phyloP scores from a whole-genome alignment of 2,888 invertebrate species.

The Tetheella fluctuosa region DNA sequence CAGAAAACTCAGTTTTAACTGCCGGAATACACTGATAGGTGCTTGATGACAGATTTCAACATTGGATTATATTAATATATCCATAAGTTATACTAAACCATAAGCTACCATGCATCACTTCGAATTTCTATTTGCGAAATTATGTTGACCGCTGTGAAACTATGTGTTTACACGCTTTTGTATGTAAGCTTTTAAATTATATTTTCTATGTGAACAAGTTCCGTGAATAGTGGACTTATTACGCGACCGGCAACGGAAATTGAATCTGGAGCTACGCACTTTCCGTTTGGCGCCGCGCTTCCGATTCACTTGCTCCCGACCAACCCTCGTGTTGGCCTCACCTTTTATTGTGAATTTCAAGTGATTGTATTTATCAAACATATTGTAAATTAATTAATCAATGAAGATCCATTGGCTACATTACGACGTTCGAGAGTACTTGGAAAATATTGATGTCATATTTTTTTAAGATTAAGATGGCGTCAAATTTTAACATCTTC shows the following conservation, averaged over 20 bases:
- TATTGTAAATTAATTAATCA: background rate
- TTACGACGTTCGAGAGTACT: too few species aligned
- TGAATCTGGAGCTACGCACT: constrained; percentile 81
- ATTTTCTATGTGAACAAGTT: constrained; percentile 54
- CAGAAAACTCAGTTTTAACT: too few species aligned
- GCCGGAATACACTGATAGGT: too few species aligned
- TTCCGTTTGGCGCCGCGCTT: constrained; percentile 70
- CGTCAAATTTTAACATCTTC: too few species aligned
- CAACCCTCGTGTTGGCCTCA: constrained; percentile 50
- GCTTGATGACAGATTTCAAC: too few species aligned
- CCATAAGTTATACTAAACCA: too few species aligned
- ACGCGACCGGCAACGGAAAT: constrained; percentile 77
- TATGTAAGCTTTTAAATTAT: constrained; percentile 30
- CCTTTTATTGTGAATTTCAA: constrained; percentile 55
- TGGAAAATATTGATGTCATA: too few species aligned
- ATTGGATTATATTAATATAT: too few species aligned
- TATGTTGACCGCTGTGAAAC: background rate
- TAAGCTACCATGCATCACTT: too few species aligned
- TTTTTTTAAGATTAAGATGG: background rate
- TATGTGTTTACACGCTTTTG: constrained; percentile 14
- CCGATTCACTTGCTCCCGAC: constrained; percentile 53
- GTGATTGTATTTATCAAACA: constrained; percentile 21
- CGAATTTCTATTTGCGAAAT: constrained; percentile 1
- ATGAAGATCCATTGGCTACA: background rate
- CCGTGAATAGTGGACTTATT: constrained; percentile 76